These are phyloP conservation scores for Tupiocoris notatus DNA, from an alignment of 2,888 invertebrate species.

Conservation along the genomic window DNA sequence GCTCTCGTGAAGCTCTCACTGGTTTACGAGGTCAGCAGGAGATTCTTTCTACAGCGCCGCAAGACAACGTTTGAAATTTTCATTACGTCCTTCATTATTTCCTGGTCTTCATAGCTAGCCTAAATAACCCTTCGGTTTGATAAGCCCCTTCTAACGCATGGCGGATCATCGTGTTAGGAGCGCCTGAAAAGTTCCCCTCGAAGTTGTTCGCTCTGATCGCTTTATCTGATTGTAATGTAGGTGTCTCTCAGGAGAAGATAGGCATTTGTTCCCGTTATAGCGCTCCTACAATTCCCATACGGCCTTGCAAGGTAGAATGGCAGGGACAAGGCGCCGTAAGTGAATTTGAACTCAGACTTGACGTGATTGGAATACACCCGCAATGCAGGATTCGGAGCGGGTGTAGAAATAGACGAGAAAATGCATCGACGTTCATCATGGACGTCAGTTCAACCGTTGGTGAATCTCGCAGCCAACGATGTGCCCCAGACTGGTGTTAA, in stretches of 20 bases:
- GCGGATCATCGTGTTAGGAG: no score
- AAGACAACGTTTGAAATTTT: no score
- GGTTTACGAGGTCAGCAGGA: no score
- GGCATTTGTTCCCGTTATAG: background rate
- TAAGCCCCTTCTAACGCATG: no score
- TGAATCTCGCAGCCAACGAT: background rate
- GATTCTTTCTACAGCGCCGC: no score
- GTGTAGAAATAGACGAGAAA: background rate
- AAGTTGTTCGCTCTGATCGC: background rate
- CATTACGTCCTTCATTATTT: no score
- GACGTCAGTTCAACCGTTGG: background rate
- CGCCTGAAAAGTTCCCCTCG: no score
- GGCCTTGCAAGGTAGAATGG: background rate
- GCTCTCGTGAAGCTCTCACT: no score
- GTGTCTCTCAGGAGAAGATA: background rate
- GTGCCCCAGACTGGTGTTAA: background rate
- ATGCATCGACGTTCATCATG: background rate
- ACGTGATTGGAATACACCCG: constrained; percentile 38
- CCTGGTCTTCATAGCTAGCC: no score
- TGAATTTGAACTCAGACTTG: constrained; percentile 34
- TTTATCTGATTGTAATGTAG: background rate
- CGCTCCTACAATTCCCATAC: background rate
- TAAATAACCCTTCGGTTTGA: no score
- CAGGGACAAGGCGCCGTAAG: constrained; percentile 9
- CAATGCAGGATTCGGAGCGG: constrained; percentile 4